Evolutionary conservation across 2,113 vertebrate species (phyloP).

Genomic region (Zosterops hypoxanthus): DNA sequence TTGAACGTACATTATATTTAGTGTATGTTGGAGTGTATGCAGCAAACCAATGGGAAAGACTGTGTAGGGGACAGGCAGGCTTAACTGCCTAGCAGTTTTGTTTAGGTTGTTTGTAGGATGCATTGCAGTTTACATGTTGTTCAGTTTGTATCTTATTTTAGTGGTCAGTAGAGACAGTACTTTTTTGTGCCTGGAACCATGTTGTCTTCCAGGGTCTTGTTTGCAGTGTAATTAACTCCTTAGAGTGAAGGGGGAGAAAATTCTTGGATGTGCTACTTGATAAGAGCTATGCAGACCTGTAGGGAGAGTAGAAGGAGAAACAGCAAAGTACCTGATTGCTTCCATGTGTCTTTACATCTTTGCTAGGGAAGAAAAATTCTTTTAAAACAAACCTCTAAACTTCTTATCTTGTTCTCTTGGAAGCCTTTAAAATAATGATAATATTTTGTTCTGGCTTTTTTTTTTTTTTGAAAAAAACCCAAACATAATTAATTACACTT

Average conservation of each 20-base stretch:
- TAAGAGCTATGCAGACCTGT: background rate
- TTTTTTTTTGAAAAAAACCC: background rate
- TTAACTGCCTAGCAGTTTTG: background rate
- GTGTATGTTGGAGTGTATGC: rapidly evolving
- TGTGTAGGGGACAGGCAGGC: background rate
- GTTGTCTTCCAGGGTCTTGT: background rate
- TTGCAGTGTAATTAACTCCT: background rate
- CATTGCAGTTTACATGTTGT: background rate
- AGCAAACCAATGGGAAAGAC: background rate
- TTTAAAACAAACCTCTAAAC: background rate
- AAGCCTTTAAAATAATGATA: background rate
- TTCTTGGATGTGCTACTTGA: background rate
- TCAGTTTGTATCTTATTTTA: background rate
- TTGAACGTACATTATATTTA: rapidly evolving
- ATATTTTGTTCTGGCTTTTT: background rate
- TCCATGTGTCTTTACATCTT: background rate
- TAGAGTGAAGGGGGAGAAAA: background rate
- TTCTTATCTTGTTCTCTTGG: background rate
- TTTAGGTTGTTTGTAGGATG: background rate
- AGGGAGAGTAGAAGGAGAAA: background rate
- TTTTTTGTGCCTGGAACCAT: background rate
- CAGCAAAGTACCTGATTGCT: background rate
- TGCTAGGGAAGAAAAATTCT: background rate
- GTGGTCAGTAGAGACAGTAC: background rate
- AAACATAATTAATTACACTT: background rate